Evolutionary conservation across 2,888 invertebrate species (phyloP).

Genomic region (Cheilosia vernalis): DNA sequence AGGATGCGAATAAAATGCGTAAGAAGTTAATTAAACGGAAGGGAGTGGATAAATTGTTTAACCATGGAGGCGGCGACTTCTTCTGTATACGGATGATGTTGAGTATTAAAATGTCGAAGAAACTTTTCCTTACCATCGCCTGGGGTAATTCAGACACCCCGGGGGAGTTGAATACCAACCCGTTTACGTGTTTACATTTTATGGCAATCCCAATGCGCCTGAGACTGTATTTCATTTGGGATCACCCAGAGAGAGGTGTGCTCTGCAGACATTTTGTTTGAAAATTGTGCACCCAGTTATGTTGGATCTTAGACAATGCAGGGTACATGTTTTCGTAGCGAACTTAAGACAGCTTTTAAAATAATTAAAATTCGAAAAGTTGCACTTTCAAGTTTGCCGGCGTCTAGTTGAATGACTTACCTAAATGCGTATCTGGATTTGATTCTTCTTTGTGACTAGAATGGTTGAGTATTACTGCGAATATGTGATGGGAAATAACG

Average conservation of each 20-base stretch:
- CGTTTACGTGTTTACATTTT: not conserved
- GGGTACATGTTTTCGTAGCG: too few species aligned
- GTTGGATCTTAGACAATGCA: too few species aligned
- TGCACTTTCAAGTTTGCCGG: too few species aligned
- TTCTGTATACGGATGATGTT: slow-evolving; percentile 4
- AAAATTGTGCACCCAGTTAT: not conserved
- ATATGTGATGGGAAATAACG: too few species aligned
- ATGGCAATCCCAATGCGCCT: not conserved
- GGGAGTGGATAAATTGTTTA: slow-evolving; percentile 46
- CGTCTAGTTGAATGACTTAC: too few species aligned
- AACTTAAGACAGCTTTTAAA: too few species aligned
- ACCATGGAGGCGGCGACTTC: not conserved
- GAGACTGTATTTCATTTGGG: not conserved
- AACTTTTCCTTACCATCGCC: slow-evolving; percentile 2
- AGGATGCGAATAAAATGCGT: slow-evolving; percentile 41
- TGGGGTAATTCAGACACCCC: not conserved
- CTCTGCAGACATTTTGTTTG: not conserved
- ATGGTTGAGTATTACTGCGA: too few species aligned
- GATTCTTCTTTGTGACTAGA: too few species aligned
- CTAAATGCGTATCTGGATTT: too few species aligned
- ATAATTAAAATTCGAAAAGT: too few species aligned
- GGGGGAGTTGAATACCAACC: slow-evolving; percentile 2
- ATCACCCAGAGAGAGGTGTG: not conserved
- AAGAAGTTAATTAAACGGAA: slow-evolving; percentile 69
- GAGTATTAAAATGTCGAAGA: slow-evolving; percentile 16